Conservation (phyloP, 1,140 invertebrate genomes). For the Drosophila paulistorum region DNA sequence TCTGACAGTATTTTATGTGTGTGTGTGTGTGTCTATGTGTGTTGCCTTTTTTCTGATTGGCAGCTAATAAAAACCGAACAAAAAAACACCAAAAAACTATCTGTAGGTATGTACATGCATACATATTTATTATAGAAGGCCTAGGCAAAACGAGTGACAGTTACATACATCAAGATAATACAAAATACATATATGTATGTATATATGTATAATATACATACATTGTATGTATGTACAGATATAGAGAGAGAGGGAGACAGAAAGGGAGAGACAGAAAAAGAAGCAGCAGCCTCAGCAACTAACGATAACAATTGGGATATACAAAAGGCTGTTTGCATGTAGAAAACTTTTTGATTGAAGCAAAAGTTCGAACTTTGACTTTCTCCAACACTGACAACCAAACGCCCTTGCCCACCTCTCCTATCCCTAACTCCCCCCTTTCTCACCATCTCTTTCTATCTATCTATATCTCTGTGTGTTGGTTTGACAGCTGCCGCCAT, state of each 20-base stretch:
- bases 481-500: conserved; percentile 72
- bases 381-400: background rate
- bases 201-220: conserved; percentile 30
- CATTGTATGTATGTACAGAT: conserved; percentile 8
- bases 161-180: conserved; percentile 59
- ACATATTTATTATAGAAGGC: conserved; percentile 19
- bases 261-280: background rate
- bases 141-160: conserved; percentile 55
- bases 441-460: background rate
- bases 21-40: background rate
- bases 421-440: no score
- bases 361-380: conserved; percentile 21
- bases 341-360: conserved; percentile 73
- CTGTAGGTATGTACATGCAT: conserved; percentile 4
- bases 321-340: conserved; percentile 55
- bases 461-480: conserved; percentile 23
- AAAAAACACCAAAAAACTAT: background rate
- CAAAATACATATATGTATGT: conserved; percentile 38
- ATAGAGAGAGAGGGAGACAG: background rate
- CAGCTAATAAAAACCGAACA: conserved; percentile 53
- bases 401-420: no score
- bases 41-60: conserved; percentile 53
- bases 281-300: conserved; percentile 16
- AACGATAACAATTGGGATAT: conserved; percentile 38
- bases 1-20: conserved; percentile 14